Base-by-base conservation (phyloP, 2,888 invertebrate species). In the Melieria omissa region DNA sequence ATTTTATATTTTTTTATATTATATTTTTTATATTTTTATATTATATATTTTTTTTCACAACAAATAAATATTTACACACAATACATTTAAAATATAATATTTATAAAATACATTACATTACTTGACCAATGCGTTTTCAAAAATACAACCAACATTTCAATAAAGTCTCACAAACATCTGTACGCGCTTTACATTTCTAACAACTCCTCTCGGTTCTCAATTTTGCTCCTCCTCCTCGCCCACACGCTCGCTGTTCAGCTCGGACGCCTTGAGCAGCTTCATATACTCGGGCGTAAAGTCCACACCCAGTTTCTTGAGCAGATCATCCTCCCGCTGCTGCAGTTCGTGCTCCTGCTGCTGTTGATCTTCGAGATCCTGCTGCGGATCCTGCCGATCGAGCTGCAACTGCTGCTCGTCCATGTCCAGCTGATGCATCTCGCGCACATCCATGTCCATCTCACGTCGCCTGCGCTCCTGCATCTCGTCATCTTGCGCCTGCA, bases 231-330 rank as follows among this genome's bases (percentile, higher is more conserved):
- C 49, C 5, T 5, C 10, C 52, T 2, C 44, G 47, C 42, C 60
- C 54, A 1, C 61, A 65, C 29, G 42, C 47, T 79, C 80, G 70
- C 77, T 79, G 63, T 81, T 79, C 4, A 82, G 74, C 29, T 83
- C 81, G 0, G 81, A 78, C 0, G 85, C 78, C 61, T 82, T 84
- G 0, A 84, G 74, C 6, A 85, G 73, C 55, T 82, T 85, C 9
- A 82, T 71, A 62, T 79, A 85, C 1, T 80, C 74, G 0, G 77
- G 77, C 10, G 82, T 76, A 61, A 77, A 83, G 4, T 80, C 76
- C 29, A n/a, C 55, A 8, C 68, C 71, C 9, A 73, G 54, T 42
- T 75, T 68, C 49, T 71, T 57, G 3, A 71, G 4, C 29, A 72
- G 16, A 9, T 14, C 70, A 8, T 41, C 52, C 5, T 12, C n/a